Percentiles rank a stretch among this genome's conserved stretches.
These are phyloP conservation scores for Collichthys lucidus DNA, from an alignment of 2,113 vertebrate genomes.

Conservation along the genomic window DNA sequence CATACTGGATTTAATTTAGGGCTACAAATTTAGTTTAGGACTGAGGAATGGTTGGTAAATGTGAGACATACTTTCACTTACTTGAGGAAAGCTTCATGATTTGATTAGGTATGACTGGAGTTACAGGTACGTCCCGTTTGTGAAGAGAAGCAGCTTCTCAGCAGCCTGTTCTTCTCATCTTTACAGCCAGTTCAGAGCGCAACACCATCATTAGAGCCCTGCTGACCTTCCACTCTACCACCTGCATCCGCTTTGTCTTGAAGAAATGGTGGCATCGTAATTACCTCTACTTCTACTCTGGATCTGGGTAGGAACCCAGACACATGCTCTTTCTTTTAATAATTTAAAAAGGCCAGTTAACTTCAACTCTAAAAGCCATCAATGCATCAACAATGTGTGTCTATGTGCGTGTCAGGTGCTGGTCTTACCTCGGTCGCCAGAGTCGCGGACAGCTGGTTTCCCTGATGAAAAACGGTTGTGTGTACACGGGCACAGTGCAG, in stretches of 20 bases:
- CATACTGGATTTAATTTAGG: no score
- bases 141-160: no score
- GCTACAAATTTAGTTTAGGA: no score
- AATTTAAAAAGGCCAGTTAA: neutral
- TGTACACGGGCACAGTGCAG: slow-evolving; percentile 43
- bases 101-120: no score
- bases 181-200: neutral
- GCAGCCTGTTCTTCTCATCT: neutral
- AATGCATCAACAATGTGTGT: neutral
- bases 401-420: slow-evolving; percentile 71
- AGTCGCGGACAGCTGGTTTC: slow-evolving; percentile 51
- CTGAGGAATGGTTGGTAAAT: no score
- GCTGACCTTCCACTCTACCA: slow-evolving; percentile 14
- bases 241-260: slow-evolving; percentile 70
- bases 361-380: neutral
- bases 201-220: slow-evolving; percentile 26
- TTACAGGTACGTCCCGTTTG: no score
- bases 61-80: no score
- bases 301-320: slow-evolving; percentile 47
- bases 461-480: slow-evolving; percentile 31
- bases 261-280: accelerated
- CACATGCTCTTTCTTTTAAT: neutral
- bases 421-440: slow-evolving; percentile 67
- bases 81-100: no score
- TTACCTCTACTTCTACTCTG: slow-evolving; percentile 55